These are phyloP conservation scores for Pholis gunnellus DNA, from an alignment of 2,113 vertebrate species.

Conservation along the genomic window DNA sequence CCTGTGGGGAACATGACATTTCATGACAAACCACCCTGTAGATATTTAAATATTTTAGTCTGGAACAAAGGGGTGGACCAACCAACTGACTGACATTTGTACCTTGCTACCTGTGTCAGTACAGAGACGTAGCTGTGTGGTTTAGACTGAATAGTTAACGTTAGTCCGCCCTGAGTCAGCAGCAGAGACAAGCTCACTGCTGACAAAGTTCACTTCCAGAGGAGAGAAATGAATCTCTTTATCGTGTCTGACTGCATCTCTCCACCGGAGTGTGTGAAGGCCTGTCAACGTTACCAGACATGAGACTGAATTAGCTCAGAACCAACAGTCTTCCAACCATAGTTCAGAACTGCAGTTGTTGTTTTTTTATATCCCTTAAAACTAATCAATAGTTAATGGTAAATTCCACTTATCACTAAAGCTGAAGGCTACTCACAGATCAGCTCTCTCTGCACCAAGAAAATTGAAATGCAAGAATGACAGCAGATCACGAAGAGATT, in stretches of 20 bases:
- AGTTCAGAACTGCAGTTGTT: not conserved
- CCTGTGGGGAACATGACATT: not conserved
- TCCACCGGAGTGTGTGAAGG: not conserved
- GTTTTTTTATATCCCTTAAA: not conserved
- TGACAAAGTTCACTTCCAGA: not conserved
- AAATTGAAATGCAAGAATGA: not conserved
- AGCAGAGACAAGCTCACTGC: too few species aligned
- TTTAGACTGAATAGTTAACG: not conserved
- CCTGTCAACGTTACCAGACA: not conserved
- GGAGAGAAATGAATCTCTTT: not conserved
- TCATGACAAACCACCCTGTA: not conserved
- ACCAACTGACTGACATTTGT: not conserved
- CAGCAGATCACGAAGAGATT: not conserved
- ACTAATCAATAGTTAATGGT: too few species aligned
- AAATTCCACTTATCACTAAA: too few species aligned
- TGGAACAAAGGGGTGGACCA: not conserved
- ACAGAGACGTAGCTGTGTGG: not conserved
- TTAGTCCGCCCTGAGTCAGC: not conserved
- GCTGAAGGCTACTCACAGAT: not conserved
- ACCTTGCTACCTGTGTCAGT: not conserved
- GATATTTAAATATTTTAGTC: not conserved
- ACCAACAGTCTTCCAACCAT: not conserved
- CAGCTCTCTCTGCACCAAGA: not conserved
- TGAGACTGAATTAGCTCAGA: not conserved
- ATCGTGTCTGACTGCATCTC: not conserved